phyloP scores from a whole-genome alignment of 1,140 invertebrate species.

The Euura lappo region DNA sequence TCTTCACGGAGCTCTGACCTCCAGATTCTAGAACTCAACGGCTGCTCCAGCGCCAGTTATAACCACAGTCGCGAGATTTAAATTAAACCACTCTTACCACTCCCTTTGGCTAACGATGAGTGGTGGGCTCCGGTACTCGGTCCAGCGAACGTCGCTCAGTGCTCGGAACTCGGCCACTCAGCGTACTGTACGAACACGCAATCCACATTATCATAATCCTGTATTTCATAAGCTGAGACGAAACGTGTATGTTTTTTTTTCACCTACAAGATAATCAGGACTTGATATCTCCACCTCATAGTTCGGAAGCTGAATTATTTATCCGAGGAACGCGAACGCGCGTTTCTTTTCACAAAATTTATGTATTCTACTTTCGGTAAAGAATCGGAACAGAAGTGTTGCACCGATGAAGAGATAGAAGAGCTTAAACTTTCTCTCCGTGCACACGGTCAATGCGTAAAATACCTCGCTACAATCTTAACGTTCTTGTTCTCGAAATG shows the following conservation, averaged over 20 bases:
- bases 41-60: neutral
- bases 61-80: neutral
- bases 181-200: neutral
- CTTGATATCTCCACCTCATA: neutral
- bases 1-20: neutral
- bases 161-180: too few species aligned
- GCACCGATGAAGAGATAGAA: too few species aligned
- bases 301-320: neutral
- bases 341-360: too few species aligned
- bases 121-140: neutral
- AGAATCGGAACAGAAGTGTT: too few species aligned
- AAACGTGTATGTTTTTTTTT: neutral
- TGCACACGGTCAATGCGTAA: neutral
- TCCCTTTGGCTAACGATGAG: constrained; percentile 10
- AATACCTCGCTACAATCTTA: neutral
- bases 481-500: constrained; percentile 5
- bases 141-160: neutral
- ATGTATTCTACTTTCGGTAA: too few species aligned
- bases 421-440: neutral
- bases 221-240: constrained; percentile 3
- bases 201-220: constrained; percentile 13
- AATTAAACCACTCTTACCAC: neutral
- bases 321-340: neutral
- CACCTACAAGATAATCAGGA: neutral
- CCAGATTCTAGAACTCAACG: neutral